These are phyloP conservation scores for Sericinus montela DNA, from an alignment of 2,888 invertebrate genomes.

Conservation along the genomic window DNA sequence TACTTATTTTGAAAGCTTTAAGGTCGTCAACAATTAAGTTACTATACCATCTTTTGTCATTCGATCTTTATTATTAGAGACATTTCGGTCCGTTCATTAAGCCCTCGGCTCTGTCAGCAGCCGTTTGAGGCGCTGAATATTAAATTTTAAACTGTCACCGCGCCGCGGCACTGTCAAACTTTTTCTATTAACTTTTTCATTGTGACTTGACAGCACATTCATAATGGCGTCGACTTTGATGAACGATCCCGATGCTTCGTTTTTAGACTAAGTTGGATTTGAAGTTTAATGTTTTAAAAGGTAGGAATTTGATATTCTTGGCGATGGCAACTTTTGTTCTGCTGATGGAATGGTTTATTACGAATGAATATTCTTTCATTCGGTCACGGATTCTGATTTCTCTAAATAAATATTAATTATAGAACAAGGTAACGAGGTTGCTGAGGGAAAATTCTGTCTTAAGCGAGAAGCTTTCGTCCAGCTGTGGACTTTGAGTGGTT, in stretches of 20 bases:
- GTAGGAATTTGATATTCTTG: background rate
- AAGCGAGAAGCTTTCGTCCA: too few relatives aligned
- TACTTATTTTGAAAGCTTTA: too few relatives aligned
- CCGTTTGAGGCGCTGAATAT: constrained; percentile 43
- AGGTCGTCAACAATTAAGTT: too few relatives aligned
- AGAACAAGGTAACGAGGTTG: too few relatives aligned
- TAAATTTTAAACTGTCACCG: constrained; percentile 66
- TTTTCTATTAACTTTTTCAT: constrained; percentile 76
- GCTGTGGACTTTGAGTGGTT: too few relatives aligned
- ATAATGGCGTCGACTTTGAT: constrained; percentile 65
- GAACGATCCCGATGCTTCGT: constrained; percentile 40
- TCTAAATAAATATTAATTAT: too few relatives aligned
- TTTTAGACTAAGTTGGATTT: constrained; percentile 6
- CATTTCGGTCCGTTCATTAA: constrained; percentile 27
- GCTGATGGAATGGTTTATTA: too few relatives aligned
- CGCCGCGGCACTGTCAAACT: constrained; percentile 63
- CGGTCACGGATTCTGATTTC: too few relatives aligned
- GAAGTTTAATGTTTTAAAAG: background rate
- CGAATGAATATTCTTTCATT: constrained; percentile 37
- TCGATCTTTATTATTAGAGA: constrained; percentile 1
- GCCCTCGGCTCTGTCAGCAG: constrained; percentile 29
- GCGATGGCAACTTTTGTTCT: too few relatives aligned
- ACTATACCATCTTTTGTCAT: too few relatives aligned
- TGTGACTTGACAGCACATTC: constrained; percentile 69
- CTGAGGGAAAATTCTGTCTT: too few relatives aligned